Conservation (phyloP, 1,140 invertebrate genomes). For the Bombus picipes region DNA sequence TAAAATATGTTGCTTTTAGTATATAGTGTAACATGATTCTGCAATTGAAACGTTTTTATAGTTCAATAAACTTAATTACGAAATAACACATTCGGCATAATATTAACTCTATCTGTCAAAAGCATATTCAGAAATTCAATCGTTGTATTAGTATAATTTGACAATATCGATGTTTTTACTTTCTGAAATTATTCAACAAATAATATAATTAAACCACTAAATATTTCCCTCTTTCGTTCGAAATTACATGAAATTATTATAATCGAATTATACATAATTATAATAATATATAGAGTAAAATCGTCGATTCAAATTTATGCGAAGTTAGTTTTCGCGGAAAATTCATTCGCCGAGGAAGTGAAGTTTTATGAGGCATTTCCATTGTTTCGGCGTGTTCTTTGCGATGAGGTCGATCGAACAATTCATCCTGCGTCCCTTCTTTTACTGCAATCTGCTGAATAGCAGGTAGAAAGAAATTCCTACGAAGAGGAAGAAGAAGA, state of each 20-base stretch:
- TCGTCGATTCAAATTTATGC: neutral
- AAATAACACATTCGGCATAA: too few species aligned
- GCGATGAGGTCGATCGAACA: slow-evolving; percentile 2
- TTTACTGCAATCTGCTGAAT: slow-evolving; percentile 12
- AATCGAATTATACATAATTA: neutral
- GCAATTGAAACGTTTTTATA: too few species aligned
- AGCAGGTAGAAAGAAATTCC: neutral
- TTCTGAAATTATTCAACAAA: neutral
- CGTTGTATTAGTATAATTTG: too few species aligned
- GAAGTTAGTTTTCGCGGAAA: too few species aligned
- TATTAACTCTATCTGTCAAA: too few species aligned
- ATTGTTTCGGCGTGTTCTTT: neutral
- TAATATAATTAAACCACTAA: neutral
- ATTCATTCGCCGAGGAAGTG: neutral
- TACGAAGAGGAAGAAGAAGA: neutral
- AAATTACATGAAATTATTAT: neutral
- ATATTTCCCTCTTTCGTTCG: neutral
- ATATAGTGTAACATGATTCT: too few species aligned
- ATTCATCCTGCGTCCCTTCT: neutral
- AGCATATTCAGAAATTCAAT: too few species aligned
- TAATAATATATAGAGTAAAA: neutral
- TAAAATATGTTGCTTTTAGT: too few species aligned
- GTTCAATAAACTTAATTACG: neutral
- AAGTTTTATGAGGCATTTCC: neutral
- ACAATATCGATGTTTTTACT: neutral